Conservation (phyloP, 2,888 invertebrate genomes). For the Limnephilus marmoratus region DNA sequence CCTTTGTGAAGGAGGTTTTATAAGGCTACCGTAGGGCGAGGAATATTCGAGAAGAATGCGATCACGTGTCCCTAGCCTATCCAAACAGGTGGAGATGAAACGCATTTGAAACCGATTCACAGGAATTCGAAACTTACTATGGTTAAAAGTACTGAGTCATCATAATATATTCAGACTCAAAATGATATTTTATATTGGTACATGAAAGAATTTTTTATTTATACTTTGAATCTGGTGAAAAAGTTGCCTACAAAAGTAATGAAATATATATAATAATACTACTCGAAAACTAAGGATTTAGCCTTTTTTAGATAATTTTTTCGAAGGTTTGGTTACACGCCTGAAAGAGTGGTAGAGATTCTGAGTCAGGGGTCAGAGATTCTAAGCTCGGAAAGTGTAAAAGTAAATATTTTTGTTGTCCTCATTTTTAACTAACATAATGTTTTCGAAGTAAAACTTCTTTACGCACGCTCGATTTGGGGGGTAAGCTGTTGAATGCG, state of each 20-base stretch:
- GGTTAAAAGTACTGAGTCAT: conserved; percentile 49
- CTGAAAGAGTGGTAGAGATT: background rate
- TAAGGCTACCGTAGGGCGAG: conserved; percentile 38
- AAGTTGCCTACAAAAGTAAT: background rate
- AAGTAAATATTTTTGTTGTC: too few species aligned
- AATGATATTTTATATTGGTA: conserved; percentile 24
- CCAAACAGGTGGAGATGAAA: conserved; percentile 3
- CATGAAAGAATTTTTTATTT: background rate
- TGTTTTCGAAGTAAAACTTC: background rate
- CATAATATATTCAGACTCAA: conserved; percentile 41
- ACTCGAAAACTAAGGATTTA: background rate
- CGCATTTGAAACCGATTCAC: conserved; percentile 46
- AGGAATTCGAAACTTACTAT: conserved; percentile 51
- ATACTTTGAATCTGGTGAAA: background rate
- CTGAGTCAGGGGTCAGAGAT: background rate
- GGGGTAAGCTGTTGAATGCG: too few species aligned
- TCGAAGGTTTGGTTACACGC: background rate
- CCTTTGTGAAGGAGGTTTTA: conserved; percentile 55
- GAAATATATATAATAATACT: background rate
- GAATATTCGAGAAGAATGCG: conserved; percentile 47
- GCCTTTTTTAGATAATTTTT: background rate
- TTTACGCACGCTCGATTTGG: too few species aligned
- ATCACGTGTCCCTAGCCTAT: conserved; percentile 41
- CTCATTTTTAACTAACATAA: too few species aligned
- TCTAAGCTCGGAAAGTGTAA: background rate